Conservation (phyloP, 2,797 vertebrate species). For the Tadarida brasiliensis region DNA sequence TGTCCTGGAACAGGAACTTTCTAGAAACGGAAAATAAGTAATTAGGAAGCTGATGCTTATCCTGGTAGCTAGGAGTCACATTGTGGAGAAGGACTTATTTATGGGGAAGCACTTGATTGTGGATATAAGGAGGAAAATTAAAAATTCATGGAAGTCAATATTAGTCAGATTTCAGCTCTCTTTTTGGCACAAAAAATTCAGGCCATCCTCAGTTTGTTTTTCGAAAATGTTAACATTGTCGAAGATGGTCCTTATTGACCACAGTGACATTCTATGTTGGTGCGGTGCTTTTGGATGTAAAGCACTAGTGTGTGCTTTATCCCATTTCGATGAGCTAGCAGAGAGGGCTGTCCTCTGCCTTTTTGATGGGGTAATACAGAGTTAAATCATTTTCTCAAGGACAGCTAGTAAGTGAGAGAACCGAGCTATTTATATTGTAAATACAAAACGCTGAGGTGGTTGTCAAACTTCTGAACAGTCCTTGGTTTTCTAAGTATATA, state of each 20-base stretch:
- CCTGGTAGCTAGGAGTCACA: background rate
- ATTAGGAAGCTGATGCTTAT: background rate
- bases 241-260: background rate
- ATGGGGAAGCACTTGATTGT: background rate
- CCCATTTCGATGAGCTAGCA: background rate
- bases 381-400: background rate
- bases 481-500: constrained; percentile 47
- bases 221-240: constrained; percentile 33
- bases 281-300: background rate
- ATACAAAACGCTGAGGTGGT: background rate
- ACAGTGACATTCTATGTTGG: background rate
- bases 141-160: background rate
- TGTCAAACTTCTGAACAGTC: constrained; percentile 26
- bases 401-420: background rate
- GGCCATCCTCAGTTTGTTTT: background rate
- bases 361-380: background rate
- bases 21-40: background rate
- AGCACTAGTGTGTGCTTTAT: background rate
- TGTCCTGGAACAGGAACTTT: background rate
- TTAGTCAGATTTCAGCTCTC: constrained; percentile 35
- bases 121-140: background rate
- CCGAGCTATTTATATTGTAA: background rate
- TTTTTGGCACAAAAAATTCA: background rate
- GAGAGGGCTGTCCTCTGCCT: background rate
- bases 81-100: background rate